A percentile compares a stretch with the other conserved stretches of the same genome.
phyloP scores from a whole-genome alignment of 1,140 invertebrate species.

The Anastrepha obliqua region DNA sequence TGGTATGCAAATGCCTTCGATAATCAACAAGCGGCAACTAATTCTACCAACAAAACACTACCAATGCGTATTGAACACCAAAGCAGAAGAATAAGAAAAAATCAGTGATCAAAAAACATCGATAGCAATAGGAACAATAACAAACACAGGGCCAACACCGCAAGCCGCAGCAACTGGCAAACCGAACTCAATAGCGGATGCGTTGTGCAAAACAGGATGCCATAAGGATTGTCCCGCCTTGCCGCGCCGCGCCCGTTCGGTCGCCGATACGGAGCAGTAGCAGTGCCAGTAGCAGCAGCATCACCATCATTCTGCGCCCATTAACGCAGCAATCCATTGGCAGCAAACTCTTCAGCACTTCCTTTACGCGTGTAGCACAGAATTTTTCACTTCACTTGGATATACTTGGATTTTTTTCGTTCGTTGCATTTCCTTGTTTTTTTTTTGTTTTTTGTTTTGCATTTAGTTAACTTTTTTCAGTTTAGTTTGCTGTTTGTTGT shows the following conservation, averaged over 20 bases:
- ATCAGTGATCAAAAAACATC: not conserved
- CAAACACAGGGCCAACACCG: constrained; percentile 29
- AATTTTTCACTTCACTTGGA: constrained; percentile 29
- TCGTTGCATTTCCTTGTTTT: not conserved
- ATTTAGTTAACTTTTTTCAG: no score
- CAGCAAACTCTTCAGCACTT: constrained; percentile 38
- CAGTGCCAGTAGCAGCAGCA: not conserved
- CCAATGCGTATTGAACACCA: constrained; percentile 19
- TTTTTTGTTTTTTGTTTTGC: not conserved
- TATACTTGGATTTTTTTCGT: not conserved
- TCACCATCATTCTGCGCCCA: not conserved
- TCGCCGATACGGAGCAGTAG: not conserved
- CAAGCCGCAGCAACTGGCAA: constrained; percentile 42
- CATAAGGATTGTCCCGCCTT: constrained; percentile 17
- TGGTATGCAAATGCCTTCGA: constrained; percentile 28
- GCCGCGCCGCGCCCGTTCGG: not conserved
- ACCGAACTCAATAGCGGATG: constrained; percentile 46
- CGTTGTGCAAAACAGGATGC: constrained; percentile 39
- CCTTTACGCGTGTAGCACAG: constrained; percentile 37
- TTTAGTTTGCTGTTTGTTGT: constrained; percentile 8
- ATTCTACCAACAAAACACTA: not conserved
- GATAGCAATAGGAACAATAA: constrained; percentile 1
- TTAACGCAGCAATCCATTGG: constrained; percentile 43
- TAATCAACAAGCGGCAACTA: constrained; percentile 14
- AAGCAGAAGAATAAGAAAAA: constrained; percentile 33